A percentile compares a stretch with the other conserved stretches of the same genome.
Evolutionary conservation across 2,888 invertebrate species (phyloP).

Genomic region (Apamea crenata): DNA sequence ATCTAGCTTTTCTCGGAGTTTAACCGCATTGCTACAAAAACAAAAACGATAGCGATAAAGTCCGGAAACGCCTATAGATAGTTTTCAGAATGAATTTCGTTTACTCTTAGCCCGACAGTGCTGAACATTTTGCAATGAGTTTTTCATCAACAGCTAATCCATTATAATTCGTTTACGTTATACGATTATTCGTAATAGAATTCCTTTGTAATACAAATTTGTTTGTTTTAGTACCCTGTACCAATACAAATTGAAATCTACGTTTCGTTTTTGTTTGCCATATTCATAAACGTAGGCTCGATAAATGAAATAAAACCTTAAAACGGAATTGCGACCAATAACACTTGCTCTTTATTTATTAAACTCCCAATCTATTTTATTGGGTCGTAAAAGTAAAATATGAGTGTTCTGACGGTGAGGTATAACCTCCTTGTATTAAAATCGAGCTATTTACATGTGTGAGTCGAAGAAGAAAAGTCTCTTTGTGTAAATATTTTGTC

Average conservation of each 20-base stretch:
- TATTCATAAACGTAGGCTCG: constrained; percentile 10
- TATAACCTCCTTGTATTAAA: constrained; percentile 11
- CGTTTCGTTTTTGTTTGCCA: constrained; percentile 28
- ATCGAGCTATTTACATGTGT: constrained; percentile 15
- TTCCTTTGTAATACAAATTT: constrained; percentile 38
- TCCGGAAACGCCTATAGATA: not conserved
- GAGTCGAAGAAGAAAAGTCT: constrained; percentile 22
- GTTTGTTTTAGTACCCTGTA: constrained; percentile 21
- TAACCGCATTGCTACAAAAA: constrained; percentile 24
- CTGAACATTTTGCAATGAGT: constrained; percentile 21
- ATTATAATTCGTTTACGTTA: constrained; percentile 33
- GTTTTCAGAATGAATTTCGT: constrained; percentile 20
- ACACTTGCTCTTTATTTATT: constrained; percentile 28
- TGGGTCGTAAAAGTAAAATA: constrained; percentile 35
- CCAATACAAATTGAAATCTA: constrained; percentile 34
- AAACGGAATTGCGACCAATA: constrained; percentile 26
- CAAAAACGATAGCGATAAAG: constrained; percentile 15
- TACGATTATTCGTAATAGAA: constrained; percentile 40
- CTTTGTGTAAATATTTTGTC: constrained; percentile 18
- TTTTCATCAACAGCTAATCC: constrained; percentile 40
- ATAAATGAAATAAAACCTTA: constrained; percentile 21
- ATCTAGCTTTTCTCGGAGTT: not conserved
- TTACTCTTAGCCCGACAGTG: not conserved
- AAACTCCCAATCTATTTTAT: constrained; percentile 42
- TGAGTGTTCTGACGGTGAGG: constrained; percentile 10